phyloP scores from a whole-genome alignment of 2,797 vertebrate genomes.

The Xenops minutus region DNA sequence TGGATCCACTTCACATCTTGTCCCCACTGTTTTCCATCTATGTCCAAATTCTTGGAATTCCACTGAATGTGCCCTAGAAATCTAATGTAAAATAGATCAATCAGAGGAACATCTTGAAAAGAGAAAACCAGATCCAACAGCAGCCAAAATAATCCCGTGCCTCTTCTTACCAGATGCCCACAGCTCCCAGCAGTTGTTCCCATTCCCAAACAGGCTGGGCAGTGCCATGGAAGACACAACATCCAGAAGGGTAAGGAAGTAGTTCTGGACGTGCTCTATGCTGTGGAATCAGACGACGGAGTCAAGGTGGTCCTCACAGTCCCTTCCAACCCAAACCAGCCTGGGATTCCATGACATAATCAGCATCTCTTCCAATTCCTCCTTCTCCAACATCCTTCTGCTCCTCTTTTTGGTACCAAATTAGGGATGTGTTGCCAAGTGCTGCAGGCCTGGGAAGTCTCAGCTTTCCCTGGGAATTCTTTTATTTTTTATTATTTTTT shows the following conservation, averaged over 20 bases:
- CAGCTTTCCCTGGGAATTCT: no score
- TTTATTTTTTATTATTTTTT: no score
- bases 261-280: conserved; percentile 91
- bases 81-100: not conserved
- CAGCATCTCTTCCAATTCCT: not conserved
- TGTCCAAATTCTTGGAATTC: not conserved
- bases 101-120: not conserved
- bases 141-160: not conserved
- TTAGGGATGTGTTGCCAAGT: no score
- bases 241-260: conserved; percentile 92
- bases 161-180: no score
- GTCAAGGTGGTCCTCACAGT: not conserved
- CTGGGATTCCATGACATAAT: not conserved
- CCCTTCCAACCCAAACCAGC: no score
- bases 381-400: not conserved
- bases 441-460: not conserved
- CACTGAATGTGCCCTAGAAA: not conserved
- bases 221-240: conserved; percentile 75
- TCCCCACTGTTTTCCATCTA: not conserved
- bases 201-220: not conserved
- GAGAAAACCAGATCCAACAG: not conserved
- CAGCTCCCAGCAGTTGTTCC: not conserved
- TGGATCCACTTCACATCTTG: not conserved
- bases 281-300: conserved; percentile 90
- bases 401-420: not conserved